Conservation (phyloP, 2,888 invertebrate genomes). For the Cheilosia urbana region DNA sequence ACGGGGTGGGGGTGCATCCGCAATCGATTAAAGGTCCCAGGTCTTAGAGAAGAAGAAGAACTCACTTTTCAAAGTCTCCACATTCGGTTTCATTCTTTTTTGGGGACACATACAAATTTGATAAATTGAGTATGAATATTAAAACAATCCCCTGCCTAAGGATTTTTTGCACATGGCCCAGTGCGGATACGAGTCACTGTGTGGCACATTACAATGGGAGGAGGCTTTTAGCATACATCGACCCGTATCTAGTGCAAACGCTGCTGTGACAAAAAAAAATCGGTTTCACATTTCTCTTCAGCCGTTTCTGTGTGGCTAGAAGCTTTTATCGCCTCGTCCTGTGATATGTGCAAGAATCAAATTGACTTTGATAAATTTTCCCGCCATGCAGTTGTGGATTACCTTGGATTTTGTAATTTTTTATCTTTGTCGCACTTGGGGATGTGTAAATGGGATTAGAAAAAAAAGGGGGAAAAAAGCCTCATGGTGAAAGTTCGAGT, state of each 20-base stretch:
- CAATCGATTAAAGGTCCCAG: slow-evolving; percentile 24
- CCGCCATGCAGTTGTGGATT: slow-evolving; percentile 25
- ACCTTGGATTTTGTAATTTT: slow-evolving; percentile 40
- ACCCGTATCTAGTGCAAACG: background rate
- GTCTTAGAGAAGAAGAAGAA: background rate
- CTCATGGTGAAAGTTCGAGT: background rate
- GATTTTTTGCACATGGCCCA: slow-evolving; percentile 24
- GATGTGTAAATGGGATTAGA: slow-evolving; percentile 5
- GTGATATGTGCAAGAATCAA: slow-evolving; percentile 42
- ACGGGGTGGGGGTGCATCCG: background rate
- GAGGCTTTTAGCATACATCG: background rate
- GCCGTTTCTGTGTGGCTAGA: slow-evolving; percentile 18
- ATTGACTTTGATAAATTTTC: slow-evolving; percentile 59
- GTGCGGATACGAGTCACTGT: background rate
- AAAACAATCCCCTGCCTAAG: slow-evolving; percentile 21
- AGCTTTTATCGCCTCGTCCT: slow-evolving; percentile 21
- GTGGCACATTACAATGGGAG: background rate
- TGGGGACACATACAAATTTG: slow-evolving; percentile 26
- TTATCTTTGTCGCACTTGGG: slow-evolving; percentile 35
- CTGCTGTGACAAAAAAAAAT: slow-evolving; percentile 29
- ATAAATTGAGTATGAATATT: slow-evolving; percentile 67
- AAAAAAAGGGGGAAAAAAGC: too few relatives aligned
- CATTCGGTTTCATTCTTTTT: background rate
- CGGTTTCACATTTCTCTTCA: slow-evolving; percentile 13
- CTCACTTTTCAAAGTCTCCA: slow-evolving; percentile 15